Base-by-base conservation (phyloP, 35 echinoderm and acorn worm genomes). In the Holothuria glaberrima region DNA sequence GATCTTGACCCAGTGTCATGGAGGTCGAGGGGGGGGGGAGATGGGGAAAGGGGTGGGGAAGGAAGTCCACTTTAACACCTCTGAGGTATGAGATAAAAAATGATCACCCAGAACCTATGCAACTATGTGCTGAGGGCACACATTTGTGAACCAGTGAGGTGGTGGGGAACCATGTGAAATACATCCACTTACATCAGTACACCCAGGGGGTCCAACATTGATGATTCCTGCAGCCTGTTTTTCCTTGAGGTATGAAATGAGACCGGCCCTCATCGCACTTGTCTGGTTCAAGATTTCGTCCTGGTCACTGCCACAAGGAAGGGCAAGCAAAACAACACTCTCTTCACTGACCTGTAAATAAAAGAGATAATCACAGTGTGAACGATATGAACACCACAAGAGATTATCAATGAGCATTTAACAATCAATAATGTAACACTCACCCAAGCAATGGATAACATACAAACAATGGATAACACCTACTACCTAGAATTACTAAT, bases 171-270 rank as follows among this genome's bases (percentile, higher is more conserved):
- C 63, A 24, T 3, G n/a, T n/a, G n/a, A n/a, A n/a, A n/a, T n/a
- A 67, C 63, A 4, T 69, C 25, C 14, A 56, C 91, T 68, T 85
- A 98, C 96, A 87, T 98, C 87, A 33, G 87, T 92, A 20, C 93
- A 95, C 57, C 93, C 93, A 25, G 91, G 93, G 18, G 89, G 71
- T 16, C 93, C 93, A 17, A 98, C 96, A 44, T 98, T 98, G 91
- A 98, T 98, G 73, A 98, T 98, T 0, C 96, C 96, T 31, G 96
- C 96, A 22, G 96, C 96, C 62, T 98, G 96, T 92, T 98, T 98
- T 25, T 94, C 80, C 41, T 88, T 90, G 36, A 98, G 93, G 68
- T 98, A 98, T 9, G 87, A 76, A 20, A 98, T 94, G 71, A 98
- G 91, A 31, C 91, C 91, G 21, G 65, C 83, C 64, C 91, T 89